phyloP scores from a whole-genome alignment of 2,797 vertebrate genomes.

The Anguilla megastoma region DNA sequence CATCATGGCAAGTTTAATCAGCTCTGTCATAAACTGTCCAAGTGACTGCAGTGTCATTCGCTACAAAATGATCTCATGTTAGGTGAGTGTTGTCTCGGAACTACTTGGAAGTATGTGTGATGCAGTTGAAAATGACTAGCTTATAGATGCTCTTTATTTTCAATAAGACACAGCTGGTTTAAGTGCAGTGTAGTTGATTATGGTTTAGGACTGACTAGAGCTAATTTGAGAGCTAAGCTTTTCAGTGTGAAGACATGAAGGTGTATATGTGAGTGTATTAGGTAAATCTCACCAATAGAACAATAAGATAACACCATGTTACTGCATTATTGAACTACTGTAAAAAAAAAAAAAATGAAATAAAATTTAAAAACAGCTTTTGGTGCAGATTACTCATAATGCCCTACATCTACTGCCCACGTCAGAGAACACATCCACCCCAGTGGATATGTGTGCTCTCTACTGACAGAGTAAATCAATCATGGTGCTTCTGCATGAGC shows the following conservation, averaged over 20 bases:
- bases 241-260: background rate
- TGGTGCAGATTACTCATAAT: slow-evolving; percentile 60
- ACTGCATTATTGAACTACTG: background rate
- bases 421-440: slow-evolving; percentile 62
- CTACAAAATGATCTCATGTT: background rate
- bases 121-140: background rate
- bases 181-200: no score
- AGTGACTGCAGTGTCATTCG: background rate
- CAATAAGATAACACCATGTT: background rate
- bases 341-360: no score
- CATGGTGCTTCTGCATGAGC: background rate
- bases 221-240: background rate
- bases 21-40: background rate
- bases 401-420: slow-evolving; percentile 50
- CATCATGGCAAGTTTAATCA: background rate
- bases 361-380: slow-evolving; percentile 43
- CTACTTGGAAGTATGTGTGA: background rate
- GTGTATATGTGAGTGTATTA: background rate
- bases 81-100: background rate
- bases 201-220: no score
- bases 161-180: background rate
- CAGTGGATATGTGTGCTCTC: slow-evolving; percentile 62
- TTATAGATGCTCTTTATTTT: background rate
- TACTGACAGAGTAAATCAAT: slow-evolving; percentile 60
- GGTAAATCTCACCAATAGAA: background rate